Base-by-base conservation (phyloP, 2,797 vertebrate species). In the Sparidentex hasta region DNA sequence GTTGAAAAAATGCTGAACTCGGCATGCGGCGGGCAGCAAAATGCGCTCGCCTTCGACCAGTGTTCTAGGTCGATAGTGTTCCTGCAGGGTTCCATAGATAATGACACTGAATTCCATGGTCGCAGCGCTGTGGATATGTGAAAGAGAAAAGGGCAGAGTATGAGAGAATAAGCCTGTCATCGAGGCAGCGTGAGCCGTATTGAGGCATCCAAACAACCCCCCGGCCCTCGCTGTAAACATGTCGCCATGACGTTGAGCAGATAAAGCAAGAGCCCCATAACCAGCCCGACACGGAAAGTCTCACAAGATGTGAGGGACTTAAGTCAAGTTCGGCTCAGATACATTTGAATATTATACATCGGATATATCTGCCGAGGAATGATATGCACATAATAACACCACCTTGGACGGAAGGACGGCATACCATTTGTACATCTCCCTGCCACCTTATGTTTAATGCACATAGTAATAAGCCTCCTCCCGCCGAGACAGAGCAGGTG, bases 371-470 rank as follows among this genome's bases (percentile, higher is more conserved):
- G 17, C 27, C 0, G 1, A 27, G 51, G 23, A 86, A 78, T 76
- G 66, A 76, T 82, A 93, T 88, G 90, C 85, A 89, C 83, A 91
- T 90, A 86, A 82, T 88, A 82, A 85, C 56, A 64, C 44, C 67
- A 73, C 59, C 76, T 80, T 67, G 78, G 80, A 78, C 57, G 73
- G 61, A 84, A 56, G 71, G 65, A 85, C 75, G 71, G 74, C 78
- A 57, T 63, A 73, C 50, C 62, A 81, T 82, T 90, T 89, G 68
- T 86, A 85, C 62, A 69, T 88, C 65, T 85, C 63, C 17, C 71
- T 65, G 27, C 68, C 57, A 74, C 58, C 81, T 78, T 67, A 80
- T 91, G 80, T 88, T 86, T 92, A 87, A 92, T 93, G 91, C 87
- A 88, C 91, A 90, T 90, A 83, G 25, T 82, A 87, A 94, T 91